A percentile compares a stretch with the other conserved stretches of the same genome.
These are phyloP conservation scores for Schizopygopsis pylzovi DNA, from an alignment of 2,797 vertebrate genomes.

Conservation along the genomic window DNA sequence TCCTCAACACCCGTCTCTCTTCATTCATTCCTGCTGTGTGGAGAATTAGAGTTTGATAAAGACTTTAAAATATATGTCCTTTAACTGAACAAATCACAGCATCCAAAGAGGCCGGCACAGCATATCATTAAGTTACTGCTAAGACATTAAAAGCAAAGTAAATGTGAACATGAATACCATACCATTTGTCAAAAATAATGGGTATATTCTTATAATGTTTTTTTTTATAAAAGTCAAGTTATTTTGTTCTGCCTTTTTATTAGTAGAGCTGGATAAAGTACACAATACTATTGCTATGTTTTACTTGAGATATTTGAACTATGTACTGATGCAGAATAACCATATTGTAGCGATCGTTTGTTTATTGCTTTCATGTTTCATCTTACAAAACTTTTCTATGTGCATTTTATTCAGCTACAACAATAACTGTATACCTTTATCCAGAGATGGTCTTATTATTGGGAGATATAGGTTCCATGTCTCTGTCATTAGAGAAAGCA, in stretches of 20 bases:
- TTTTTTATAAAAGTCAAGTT: background rate
- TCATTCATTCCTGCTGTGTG: constrained; percentile 19
- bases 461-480: background rate
- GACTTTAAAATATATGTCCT: constrained; percentile 11
- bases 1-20: background rate
- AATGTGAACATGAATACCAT: background rate
- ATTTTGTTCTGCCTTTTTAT: background rate
- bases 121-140: constrained; percentile 9
- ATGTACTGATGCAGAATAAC: background rate
- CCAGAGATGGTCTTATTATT: background rate
- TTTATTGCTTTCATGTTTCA: background rate
- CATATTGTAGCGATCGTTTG: no score
- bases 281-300: background rate
- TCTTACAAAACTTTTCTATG: background rate
- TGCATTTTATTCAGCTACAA: background rate
- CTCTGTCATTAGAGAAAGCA: background rate
- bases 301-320: background rate
- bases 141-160: background rate
- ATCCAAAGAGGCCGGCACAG: background rate
- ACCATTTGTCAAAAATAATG: background rate
- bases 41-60: constrained; percentile 21
- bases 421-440: background rate
- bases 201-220: background rate
- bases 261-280: background rate
- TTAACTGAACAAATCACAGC: constrained; percentile 35